phyloP scores from a whole-genome alignment of 1,140 invertebrate species.

The Episyrphus balteatus region DNA sequence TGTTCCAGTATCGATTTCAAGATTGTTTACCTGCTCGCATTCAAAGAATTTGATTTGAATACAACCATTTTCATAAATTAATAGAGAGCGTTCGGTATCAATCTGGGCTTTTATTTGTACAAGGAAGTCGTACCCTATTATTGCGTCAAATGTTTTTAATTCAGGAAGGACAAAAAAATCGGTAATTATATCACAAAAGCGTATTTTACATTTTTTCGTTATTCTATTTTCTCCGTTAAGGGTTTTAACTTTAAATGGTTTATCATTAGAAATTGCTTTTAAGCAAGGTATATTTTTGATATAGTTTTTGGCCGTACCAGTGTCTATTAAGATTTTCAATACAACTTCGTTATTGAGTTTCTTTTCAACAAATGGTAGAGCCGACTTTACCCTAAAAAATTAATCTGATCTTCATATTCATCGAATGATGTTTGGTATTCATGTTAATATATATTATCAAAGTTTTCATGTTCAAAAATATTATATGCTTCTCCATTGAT shows the following conservation, averaged over 20 bases:
- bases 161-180: slow-evolving; percentile 1
- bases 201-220: slow-evolving; percentile 1
- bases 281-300: background rate
- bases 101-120: no score
- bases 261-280: no score
- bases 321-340: background rate
- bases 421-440: no score
- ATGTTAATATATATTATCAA: no score
- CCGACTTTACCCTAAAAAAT: no score
- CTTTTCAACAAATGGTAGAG: no score
- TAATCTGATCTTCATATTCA: no score
- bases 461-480: no score
- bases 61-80: background rate
- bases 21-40: background rate
- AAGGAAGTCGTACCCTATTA: no score
- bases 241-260: no score
- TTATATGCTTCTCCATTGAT: no score
- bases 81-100: background rate
- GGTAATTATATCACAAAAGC: slow-evolving; percentile 3
- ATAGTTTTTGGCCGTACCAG: slow-evolving; percentile 1
- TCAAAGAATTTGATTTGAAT: background rate
- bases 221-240: background rate
- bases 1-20: background rate
- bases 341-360: no score
- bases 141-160: slow-evolving; percentile 4